Conservation (phyloP, 2,888 invertebrate genomes). For the Mamestra brassicae region DNA sequence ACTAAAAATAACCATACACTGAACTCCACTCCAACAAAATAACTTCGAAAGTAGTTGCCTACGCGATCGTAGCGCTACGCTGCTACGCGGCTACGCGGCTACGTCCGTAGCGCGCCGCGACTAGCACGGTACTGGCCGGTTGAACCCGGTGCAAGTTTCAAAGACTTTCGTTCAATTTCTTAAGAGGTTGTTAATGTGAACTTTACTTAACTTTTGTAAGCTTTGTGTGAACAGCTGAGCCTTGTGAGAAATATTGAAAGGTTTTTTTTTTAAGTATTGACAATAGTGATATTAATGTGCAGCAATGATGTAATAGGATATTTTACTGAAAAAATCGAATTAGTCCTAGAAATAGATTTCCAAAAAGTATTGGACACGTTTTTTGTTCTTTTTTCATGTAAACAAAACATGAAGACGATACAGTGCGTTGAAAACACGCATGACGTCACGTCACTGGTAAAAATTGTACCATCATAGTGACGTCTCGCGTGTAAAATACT, state of each 20-base stretch:
- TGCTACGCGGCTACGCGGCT: constrained; percentile 56
- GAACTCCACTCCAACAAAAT: constrained; percentile 5
- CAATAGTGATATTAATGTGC: too few relatives aligned
- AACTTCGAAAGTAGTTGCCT: constrained; percentile 50
- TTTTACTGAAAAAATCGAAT: too few relatives aligned
- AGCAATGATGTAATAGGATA: too few relatives aligned
- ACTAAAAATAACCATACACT: constrained; percentile 1
- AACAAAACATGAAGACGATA: too few relatives aligned
- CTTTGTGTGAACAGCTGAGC: neutral
- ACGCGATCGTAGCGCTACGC: constrained; percentile 57
- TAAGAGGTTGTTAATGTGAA: neutral
- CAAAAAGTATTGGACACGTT: too few relatives aligned
- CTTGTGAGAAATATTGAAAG: neutral
- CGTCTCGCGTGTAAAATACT: too few relatives aligned
- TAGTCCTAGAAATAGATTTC: too few relatives aligned
- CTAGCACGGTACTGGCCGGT: constrained; percentile 38
- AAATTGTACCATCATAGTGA: too few relatives aligned
- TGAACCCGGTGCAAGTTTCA: constrained; percentile 23
- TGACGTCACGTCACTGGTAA: too few relatives aligned
- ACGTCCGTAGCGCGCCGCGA: constrained; percentile 69
- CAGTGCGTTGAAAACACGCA: too few relatives aligned
- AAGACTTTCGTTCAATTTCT: neutral
- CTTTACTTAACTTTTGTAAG: neutral
- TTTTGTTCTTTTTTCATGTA: too few relatives aligned
- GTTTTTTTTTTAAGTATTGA: neutral